Conservation (phyloP, 2,888 invertebrate species). For the Limnephilus marmoratus region DNA sequence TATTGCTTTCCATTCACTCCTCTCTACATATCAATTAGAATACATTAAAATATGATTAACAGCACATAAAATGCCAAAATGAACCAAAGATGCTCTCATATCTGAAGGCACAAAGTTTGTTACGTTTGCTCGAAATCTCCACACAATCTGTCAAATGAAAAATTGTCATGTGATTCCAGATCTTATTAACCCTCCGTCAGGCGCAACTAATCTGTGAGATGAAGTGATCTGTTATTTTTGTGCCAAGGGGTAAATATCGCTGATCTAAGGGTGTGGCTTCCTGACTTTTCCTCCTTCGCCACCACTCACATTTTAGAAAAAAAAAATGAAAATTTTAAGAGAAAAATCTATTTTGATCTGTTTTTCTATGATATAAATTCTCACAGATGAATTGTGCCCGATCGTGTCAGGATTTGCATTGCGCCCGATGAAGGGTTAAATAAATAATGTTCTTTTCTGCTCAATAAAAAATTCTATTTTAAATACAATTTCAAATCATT, state of each 20-base stretch:
- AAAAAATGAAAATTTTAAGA: no score
- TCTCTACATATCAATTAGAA: not conserved
- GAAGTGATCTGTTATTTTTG: no score
- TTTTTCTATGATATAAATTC: no score
- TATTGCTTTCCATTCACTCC: not conserved
- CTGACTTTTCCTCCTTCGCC: no score
- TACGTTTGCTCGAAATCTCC: not conserved
- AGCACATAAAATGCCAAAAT: slow-evolving; percentile 19
- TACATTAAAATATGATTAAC: not conserved
- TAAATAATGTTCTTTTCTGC: not conserved
- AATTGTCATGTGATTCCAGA: not conserved
- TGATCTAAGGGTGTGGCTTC: no score
- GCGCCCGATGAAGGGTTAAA: not conserved
- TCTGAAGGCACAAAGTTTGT: not conserved
- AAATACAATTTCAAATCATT: no score
- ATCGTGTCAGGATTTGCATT: no score
- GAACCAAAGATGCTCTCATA: slow-evolving; percentile 27
- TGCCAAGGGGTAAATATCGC: no score
- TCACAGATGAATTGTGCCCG: no score
- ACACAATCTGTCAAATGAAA: not conserved
- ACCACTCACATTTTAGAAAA: no score
- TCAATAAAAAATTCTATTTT: not conserved
- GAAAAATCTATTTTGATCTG: no score
- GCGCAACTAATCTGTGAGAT: no score
- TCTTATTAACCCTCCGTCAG: not conserved